These are phyloP conservation scores for Osmoderma eremita DNA, from an alignment of 2,888 invertebrate species.

Conservation along the genomic window DNA sequence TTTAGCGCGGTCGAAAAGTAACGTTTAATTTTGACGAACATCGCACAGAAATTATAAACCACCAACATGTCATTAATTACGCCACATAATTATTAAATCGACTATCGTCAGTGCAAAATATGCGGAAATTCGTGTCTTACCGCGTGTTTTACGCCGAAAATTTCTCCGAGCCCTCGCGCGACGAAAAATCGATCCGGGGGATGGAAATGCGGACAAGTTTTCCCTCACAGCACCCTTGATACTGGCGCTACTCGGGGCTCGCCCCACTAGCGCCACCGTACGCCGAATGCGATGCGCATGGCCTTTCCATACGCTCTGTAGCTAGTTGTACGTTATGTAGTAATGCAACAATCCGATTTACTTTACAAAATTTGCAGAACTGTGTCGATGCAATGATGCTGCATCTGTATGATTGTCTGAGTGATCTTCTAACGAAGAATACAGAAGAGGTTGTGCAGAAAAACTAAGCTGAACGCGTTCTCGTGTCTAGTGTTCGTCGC, in stretches of 20 bases:
- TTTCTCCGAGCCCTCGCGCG: slow-evolving; percentile 12
- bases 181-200: slow-evolving; percentile 51
- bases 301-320: slow-evolving; percentile 47
- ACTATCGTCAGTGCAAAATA: not conserved
- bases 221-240: slow-evolving; percentile 57
- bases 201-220: slow-evolving; percentile 53
- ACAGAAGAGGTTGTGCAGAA: slow-evolving; percentile 9
- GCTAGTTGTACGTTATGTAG: slow-evolving; percentile 50
- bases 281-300: slow-evolving; percentile 43
- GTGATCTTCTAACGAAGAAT: slow-evolving; percentile 13
- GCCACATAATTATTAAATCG: not conserved
- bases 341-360: slow-evolving; percentile 52
- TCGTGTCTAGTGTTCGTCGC: slow-evolving; percentile 34
- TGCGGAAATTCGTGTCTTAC: too few species aligned
- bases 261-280: slow-evolving; percentile 56
- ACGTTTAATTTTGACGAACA: too few species aligned
- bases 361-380: slow-evolving; percentile 37
- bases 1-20: too few species aligned
- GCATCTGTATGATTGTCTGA: slow-evolving; percentile 24
- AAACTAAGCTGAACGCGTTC: not conserved
- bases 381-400: slow-evolving; percentile 9
- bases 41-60: too few species aligned
- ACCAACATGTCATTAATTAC: too few species aligned
- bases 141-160: not conserved
- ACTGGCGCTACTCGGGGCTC: slow-evolving; percentile 58